Evolutionary conservation across 2,888 invertebrate species (phyloP).

Genomic region (Crocallis elinguaria): DNA sequence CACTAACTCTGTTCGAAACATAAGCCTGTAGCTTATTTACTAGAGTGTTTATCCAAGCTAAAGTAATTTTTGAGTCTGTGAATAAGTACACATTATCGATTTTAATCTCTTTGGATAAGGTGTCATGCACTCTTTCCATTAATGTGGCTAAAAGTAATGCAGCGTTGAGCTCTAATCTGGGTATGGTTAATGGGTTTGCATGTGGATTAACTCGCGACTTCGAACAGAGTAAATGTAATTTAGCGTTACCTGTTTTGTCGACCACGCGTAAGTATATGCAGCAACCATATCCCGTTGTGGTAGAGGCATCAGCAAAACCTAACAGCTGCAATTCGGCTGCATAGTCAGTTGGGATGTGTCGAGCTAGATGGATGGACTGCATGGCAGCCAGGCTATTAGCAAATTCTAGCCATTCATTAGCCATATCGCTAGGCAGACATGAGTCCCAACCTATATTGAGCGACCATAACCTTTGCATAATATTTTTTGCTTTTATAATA

Average conservation of each 20-base stretch:
- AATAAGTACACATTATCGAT: conserved; percentile 20
- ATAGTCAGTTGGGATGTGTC: too few relatives aligned
- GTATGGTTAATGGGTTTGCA: conserved; percentile 20
- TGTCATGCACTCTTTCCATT: conserved; percentile 12
- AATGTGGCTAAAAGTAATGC: conserved; percentile 29
- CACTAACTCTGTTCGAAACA: conserved; percentile 34
- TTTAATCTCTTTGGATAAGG: conserved; percentile 11
- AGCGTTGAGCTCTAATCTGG: conserved; percentile 31
- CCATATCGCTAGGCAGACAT: not conserved
- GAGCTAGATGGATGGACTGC: conserved; percentile 19
- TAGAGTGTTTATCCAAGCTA: conserved; percentile 33
- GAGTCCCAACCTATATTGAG: conserved; percentile 5
- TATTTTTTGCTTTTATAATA: conserved; percentile 18
- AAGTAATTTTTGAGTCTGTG: conserved; percentile 36
- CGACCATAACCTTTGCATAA: conserved; percentile 14
- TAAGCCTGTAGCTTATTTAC: conserved; percentile 25
- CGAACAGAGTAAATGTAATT: conserved; percentile 23
- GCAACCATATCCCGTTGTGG: too few relatives aligned
- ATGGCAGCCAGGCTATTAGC: conserved; percentile 22
- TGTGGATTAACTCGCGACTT: conserved; percentile 24
- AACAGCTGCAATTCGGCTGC: too few relatives aligned
- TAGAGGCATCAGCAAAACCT: too few relatives aligned
- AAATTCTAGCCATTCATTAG: conserved; percentile 24
- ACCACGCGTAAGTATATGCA: conserved; percentile 23
- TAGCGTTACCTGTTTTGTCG: conserved; percentile 12